Evolutionary conservation across 1,140 invertebrate genomes (phyloP), one percentile per base, ranked within the genome.

Genomic region (Chelonus insularis): DNA sequence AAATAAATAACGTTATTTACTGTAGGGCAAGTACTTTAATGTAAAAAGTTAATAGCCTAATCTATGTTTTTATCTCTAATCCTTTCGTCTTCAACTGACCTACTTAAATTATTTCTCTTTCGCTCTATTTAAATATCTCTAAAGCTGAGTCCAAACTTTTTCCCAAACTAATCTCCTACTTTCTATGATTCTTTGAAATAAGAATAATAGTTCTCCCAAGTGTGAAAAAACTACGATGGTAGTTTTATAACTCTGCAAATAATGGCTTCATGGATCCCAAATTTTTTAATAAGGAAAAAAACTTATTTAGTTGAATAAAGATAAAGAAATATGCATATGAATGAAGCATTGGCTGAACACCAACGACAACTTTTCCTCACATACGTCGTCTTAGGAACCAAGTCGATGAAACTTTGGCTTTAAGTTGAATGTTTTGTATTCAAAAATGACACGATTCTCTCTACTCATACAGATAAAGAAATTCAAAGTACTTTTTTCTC

Each of bases 401-500:
- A 50, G 23, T 29, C 47, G 47, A 50, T 50, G 47, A 50, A 50
- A 50, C 21, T 45, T 45, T 21, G 43, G 16, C 4, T 21, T n/a
- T 9, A 23, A 7, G 3, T 50, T 50, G 47, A 20, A 50, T 23
- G 4, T 23, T 50, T 29, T 50, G 21, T 50, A 21, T 50, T 16
- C 21, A 18, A 50, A 20, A 25, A 12, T 20, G 20, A 50, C 20
- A 50, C 8, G 8, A 47, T 8, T 20, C 2, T 8, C 20, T 50
- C 21, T 25, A 50, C 18, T 20, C 20, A 50, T 50, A 50, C 47
- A 25, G 1, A 50, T 6, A 18, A 50, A n/a, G 47, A 25, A n/a
- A 50, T 50, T 18, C 21, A 50, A 50, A 50, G 47, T 50, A 18
- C 16, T 50, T 50, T 50, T 50, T 12, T 25, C 47, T 20, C 47